Conservation (phyloP, 2,113 vertebrate genomes). For the Austrofundulus limnaeus region DNA sequence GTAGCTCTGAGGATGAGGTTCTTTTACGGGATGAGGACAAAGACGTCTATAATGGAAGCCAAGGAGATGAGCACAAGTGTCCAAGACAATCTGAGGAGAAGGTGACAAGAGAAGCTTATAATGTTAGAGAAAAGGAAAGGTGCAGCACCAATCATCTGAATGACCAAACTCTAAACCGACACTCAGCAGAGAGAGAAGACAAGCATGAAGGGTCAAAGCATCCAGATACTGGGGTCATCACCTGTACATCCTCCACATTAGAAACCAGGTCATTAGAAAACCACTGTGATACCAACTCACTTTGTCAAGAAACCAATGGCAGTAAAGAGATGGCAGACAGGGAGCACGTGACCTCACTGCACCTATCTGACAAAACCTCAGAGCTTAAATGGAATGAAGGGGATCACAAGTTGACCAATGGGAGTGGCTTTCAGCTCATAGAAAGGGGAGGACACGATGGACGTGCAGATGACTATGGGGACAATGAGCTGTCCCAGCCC, state of each 20-base stretch:
- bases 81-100: constrained; percentile 43
- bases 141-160: constrained; percentile 20
- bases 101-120: constrained; percentile 1
- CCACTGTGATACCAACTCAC: constrained; percentile 59
- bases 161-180: constrained; percentile 20
- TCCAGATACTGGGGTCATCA: constrained; percentile 54
- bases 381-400: constrained; percentile 76
- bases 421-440: constrained; percentile 71
- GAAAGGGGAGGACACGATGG: constrained; percentile 75
- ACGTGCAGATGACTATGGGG: constrained; percentile 71
- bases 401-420: constrained; percentile 79
- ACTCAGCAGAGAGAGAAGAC: constrained; percentile 25
- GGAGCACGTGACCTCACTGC: constrained; percentile 33
- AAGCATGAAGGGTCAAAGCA: constrained; percentile 69
- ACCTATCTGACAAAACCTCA: constrained; percentile 58
- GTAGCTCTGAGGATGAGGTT: constrained; percentile 84
- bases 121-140: constrained; percentile 18
- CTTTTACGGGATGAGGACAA: constrained; percentile 74
- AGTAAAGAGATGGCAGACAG: constrained; percentile 58
- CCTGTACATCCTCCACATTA: constrained; percentile 44
- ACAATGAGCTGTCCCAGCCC: constrained; percentile 68
- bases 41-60: constrained; percentile 51
- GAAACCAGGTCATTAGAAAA: constrained; percentile 63
- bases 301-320: constrained; percentile 47
- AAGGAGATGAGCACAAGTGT: constrained; percentile 43